Evolutionary conservation across 2,113 vertebrate genomes (phyloP).

Genomic region (Cynocephalus volans): DNA sequence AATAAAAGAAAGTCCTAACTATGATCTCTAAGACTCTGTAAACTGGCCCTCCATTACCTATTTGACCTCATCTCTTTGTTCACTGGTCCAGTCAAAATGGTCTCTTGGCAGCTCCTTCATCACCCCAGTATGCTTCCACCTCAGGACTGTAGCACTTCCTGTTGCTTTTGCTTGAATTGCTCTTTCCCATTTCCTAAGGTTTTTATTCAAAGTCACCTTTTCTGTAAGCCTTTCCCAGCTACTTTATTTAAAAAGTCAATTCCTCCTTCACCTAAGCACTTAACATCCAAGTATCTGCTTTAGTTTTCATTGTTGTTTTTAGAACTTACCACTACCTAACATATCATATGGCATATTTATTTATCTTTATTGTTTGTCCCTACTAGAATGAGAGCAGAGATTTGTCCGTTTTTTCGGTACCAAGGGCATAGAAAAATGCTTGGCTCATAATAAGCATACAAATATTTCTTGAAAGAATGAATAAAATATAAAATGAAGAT

Average conservation of each 20-base stretch:
- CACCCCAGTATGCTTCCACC: neutral
- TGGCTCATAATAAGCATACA: neutral
- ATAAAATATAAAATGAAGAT: neutral
- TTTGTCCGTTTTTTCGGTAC: neutral
- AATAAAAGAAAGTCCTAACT: neutral
- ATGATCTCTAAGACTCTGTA: neutral
- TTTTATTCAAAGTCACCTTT: constrained; percentile 19
- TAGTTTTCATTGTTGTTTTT: neutral
- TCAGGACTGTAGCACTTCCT: neutral
- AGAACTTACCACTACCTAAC: neutral
- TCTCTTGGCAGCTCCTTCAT: neutral
- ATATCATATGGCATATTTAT: neutral
- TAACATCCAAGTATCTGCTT: neutral
- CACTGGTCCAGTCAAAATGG: neutral
- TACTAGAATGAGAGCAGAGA: neutral
- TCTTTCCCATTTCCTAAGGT: neutral
- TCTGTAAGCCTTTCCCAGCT: neutral
- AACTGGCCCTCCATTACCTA: neutral
- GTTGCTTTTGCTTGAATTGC: neutral
- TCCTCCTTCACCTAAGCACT: neutral
- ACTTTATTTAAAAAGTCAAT: constrained; percentile 2
- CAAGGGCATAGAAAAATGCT: neutral
- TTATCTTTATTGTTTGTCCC: neutral
- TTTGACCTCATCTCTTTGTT: neutral
- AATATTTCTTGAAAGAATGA: constrained; percentile 51